Percentiles rank a stretch among this genome's conserved stretches.
Conservation (phyloP, 2,797 vertebrate genomes). For the Hippopotamyrus pictus region DNA sequence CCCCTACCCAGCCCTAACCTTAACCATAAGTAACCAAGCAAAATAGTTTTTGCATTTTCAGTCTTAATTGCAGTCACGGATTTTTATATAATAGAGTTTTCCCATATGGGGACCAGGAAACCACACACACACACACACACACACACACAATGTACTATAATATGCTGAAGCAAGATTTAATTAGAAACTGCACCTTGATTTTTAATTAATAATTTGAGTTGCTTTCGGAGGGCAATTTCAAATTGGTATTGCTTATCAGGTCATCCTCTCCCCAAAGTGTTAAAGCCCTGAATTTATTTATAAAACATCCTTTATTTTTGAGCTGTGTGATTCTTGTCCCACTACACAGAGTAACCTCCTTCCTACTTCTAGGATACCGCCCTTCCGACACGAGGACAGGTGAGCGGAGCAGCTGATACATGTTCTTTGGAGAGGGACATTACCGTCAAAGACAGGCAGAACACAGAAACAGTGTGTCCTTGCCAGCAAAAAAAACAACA, state of each 20-base stretch:
- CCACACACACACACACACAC: no score
- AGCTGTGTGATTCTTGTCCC: neutral
- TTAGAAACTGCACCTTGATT: neutral
- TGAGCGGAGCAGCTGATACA: neutral
- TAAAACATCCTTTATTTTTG: neutral
- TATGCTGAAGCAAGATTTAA: neutral
- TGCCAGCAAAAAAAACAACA: neutral
- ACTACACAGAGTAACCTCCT: neutral
- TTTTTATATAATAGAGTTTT: neutral
- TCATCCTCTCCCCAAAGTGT: neutral
- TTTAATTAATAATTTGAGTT: neutral
- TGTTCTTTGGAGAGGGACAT: neutral
- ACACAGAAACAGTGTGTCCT: neutral
- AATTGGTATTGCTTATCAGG: neutral
- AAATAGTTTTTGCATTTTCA: neutral
- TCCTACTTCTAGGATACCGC: neutral
- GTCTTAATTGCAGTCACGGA: neutral
- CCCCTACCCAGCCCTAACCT: neutral
- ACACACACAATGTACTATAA: neutral
- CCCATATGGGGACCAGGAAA: neutral
- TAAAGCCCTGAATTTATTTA: neutral
- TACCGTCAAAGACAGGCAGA: neutral
- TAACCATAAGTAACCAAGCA: neutral
- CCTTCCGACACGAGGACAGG: neutral
- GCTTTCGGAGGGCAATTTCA: neutral